Evolutionary conservation across 23 tunicate genomes (phyloP), one percentile per base, ranked within the genome.

Genomic region (Ciona savignyi): DNA sequence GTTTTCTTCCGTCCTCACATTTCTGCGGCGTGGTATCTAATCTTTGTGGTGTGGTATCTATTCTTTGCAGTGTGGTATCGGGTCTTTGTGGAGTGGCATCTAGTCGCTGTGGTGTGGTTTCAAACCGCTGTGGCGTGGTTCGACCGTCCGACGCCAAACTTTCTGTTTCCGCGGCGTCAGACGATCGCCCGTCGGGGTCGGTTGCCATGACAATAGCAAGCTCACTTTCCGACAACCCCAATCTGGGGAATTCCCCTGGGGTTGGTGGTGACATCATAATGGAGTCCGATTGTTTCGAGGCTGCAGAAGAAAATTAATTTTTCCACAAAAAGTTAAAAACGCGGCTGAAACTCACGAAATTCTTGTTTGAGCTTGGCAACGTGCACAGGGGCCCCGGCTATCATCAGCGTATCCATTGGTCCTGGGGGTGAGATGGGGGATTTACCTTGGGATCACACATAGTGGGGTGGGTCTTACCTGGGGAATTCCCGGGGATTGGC

Each of bases 201-300:
- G 83, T 86, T 22, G 89, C 89, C 81, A 78, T 74, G 27, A 89
- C 63, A 34, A 89, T 83, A 2, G 75, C 85, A 1, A 78, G 25
- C 48, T 89, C 96, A 3, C 77, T 65, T 30, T 83, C 85, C 23
- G 89, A 76, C 27, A 89, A 79, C 1, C 35, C 11, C 49, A 24
- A 30, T 48, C 27, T 23, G 23, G 23, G 73, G 73, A 48, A 24
- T 68, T 20, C 27, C 23, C 23, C 27, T 4, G 76, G 23, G 63
- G 26, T 72, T 20, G 76, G 9, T 68, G 33, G 65, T 25, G 29
- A 25, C 29, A n/a, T 28, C 4, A 20, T 20, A 49, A 20, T 49
- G 20, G 61, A 11, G 61, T 15, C 19, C 20, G 61, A 49, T 49
- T 49, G 61, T 49, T 49, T 20, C 20, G 20, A 49, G n/a, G n/a